phyloP scores from a whole-genome alignment of 2,113 vertebrate species.

The Hoplias malabaricus region DNA sequence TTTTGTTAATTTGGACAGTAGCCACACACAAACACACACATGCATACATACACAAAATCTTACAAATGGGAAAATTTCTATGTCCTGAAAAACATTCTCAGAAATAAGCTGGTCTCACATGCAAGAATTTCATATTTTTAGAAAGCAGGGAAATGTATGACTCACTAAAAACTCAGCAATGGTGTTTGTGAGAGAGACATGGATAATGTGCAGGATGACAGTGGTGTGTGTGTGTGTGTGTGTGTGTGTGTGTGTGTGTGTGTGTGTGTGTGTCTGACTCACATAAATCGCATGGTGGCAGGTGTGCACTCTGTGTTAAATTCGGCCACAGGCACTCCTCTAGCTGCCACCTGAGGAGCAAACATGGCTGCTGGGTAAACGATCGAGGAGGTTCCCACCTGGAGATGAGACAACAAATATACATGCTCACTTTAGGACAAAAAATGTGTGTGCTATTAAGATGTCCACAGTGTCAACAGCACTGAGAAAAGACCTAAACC shows the following conservation, averaged over 20 bases:
- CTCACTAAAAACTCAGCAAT: not conserved
- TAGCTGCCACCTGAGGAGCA: conserved; percentile 88
- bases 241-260: not conserved
- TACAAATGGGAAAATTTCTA: too few relatives aligned
- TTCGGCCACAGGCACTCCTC: conserved; percentile 91
- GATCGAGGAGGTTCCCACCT: conserved; percentile 94
- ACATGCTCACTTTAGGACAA: not conserved
- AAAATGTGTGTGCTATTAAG: not conserved
- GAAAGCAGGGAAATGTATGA: not conserved
- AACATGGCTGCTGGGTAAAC: conserved; percentile 97
- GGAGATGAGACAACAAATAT: conserved; percentile 22
- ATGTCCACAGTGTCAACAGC: not conserved
- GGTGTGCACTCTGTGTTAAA: conserved; percentile 92
- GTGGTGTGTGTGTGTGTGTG: not conserved
- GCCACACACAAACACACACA: too few relatives aligned
- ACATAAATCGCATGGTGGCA: conserved; percentile 87
- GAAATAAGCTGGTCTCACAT: too few relatives aligned
- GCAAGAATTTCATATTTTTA: not conserved
- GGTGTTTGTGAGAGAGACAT: not conserved
- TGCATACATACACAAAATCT: too few relatives aligned
- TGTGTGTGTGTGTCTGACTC: conserved; percentile 25
- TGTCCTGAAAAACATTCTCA: too few relatives aligned
- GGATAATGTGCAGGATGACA: not conserved
- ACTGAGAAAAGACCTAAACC: not conserved
- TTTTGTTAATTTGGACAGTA: too few relatives aligned